Evolutionary conservation across 2,888 invertebrate species (phyloP), one percentile per base, ranked within the genome.

Genomic region (Parnassius smintheus): DNA sequence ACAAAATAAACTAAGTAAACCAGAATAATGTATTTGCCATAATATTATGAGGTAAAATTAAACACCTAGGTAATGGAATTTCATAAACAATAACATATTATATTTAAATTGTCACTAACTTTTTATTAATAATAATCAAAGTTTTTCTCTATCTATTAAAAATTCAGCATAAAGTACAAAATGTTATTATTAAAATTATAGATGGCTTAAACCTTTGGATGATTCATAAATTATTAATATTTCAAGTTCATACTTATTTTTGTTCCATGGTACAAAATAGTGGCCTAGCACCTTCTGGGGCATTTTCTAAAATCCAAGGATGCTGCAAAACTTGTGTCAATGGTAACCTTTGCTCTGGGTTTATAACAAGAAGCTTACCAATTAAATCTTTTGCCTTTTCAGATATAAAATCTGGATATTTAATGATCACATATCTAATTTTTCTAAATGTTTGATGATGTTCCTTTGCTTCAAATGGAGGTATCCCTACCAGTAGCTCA

Each of bases 401-500:
- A 0, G 95, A 94, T 4, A 97, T 92, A 82, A 94, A 94, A 1
- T 94, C 92, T 1, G 97, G 97, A 76, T 95, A 94, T 54, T 92
- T 93, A 72, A 95, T 95, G 62, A 94, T 93, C 0, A 94, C 95
- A 81, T 93, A 94, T 65, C 93, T 94, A 61, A 98, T 98, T 77
- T 95, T 95, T 66, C 90, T 91, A 76, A 18, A 18, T 96, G 97
- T 97, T 72, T 95, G 95, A 59, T 96, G 94, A 56, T 95, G 94
- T 57, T 93, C 93, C 56, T 92, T 88, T 2, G 95, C 96, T 75
- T 96, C 96, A 88, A 99, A 99, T 0, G 99, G 99, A 8, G 99
- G 98, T 69, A 95, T 93, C 0, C 99, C 99, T 1, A 97, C 96
- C 42, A 99, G 89, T 73, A 98, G 94, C 85, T 99, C 99, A 76